A percentile compares a stretch with the other conserved stretches of the same genome.
Conservation (phyloP, 2,888 invertebrate genomes). For the Ennomos quercinarius region DNA sequence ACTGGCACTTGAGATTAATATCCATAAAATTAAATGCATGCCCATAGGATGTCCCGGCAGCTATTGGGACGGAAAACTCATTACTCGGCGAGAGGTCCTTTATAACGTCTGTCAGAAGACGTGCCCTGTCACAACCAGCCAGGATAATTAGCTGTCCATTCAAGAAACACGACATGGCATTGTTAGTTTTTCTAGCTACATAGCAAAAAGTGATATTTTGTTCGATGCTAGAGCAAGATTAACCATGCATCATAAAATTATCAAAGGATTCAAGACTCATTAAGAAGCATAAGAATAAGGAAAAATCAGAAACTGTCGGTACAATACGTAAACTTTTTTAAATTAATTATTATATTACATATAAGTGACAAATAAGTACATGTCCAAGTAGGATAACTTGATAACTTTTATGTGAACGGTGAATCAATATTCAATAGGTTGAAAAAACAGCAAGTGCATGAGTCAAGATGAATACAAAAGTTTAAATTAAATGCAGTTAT, state of each 20-base stretch:
- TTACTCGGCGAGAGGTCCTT: constrained; percentile 37
- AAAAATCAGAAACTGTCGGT: too few relatives aligned
- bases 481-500: too few relatives aligned
- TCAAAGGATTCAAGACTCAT: constrained; percentile 18
- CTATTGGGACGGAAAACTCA: constrained; percentile 46
- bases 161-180: constrained; percentile 36
- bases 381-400: too few relatives aligned
- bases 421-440: too few relatives aligned
- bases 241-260: constrained; percentile 16
- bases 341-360: too few relatives aligned
- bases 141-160: constrained; percentile 54
- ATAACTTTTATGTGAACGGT: too few relatives aligned
- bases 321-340: too few relatives aligned
- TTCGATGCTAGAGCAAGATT: constrained; percentile 3
- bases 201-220: constrained; percentile 13
- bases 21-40: constrained; percentile 45
- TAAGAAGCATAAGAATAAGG: constrained; percentile 1
- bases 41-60: constrained; percentile 25
- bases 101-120: constrained; percentile 45
- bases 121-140: constrained; percentile 49
- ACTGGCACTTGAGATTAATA: constrained; percentile 33
- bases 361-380: too few relatives aligned
- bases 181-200: constrained; percentile 17
- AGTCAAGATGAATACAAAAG: too few relatives aligned
- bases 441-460: too few relatives aligned